phyloP scores from a whole-genome alignment of 2,888 invertebrate species.

The Ypsolopha scabrella region DNA sequence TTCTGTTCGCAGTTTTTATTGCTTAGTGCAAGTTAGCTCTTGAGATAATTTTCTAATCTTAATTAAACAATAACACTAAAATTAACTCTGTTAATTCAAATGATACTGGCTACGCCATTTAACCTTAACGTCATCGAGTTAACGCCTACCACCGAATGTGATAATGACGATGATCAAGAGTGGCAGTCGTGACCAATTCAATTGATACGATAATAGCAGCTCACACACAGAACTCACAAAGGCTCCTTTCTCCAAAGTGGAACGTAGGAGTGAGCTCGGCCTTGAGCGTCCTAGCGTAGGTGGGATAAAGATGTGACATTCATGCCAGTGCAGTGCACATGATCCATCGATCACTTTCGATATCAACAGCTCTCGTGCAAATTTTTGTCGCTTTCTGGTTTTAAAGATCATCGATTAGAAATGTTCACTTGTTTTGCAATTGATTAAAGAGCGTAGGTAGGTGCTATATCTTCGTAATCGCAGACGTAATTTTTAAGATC shows the following conservation, averaged over 20 bases:
- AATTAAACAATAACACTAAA: too few relatives aligned
- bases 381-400: too few relatives aligned
- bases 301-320: background rate
- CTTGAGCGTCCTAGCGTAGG: slow-evolving; percentile 21
- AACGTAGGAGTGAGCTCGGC: slow-evolving; percentile 50
- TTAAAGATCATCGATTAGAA: too few relatives aligned
- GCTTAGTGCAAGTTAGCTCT: too few relatives aligned
- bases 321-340: background rate
- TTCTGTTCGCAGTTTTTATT: too few relatives aligned
- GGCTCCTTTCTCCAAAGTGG: slow-evolving; percentile 55
- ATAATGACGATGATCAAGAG: slow-evolving; percentile 1
- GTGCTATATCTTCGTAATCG: too few relatives aligned
- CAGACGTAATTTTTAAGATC: too few relatives aligned
- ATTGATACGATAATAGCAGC: slow-evolving; percentile 1
- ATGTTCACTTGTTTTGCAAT: too few relatives aligned
- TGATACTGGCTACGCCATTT: background rate
- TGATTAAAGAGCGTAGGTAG: too few relatives aligned
- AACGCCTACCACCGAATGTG: background rate
- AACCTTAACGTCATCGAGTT: background rate
- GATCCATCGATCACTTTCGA: slow-evolving; percentile 1
- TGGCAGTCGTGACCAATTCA: background rate
- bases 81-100: background rate
- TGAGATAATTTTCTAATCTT: too few relatives aligned
- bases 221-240: slow-evolving; percentile 26
- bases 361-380: background rate